Percentiles rank a stretch among this genome's conserved stretches.
Conservation (phyloP, 2,888 invertebrate genomes). For the Drosophila conformis region DNA sequence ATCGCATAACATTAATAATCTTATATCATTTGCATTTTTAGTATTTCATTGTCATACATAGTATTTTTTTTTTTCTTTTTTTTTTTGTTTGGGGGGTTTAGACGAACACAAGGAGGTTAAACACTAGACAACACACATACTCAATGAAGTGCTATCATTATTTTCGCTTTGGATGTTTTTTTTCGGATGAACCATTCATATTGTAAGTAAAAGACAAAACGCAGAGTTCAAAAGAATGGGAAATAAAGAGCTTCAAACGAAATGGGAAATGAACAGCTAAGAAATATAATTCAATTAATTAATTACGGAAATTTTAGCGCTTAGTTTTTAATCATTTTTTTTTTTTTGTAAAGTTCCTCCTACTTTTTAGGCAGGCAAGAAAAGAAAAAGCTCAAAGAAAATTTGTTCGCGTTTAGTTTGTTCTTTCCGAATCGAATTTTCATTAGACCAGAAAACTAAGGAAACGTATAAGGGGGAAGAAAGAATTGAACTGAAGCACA, state of each 20-base stretch:
- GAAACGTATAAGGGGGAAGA: slow-evolving; percentile 34
- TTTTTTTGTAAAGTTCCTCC: slow-evolving; percentile 51
- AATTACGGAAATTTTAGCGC: slow-evolving; percentile 41
- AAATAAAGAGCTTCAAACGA: slow-evolving; percentile 53
- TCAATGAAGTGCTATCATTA: slow-evolving; percentile 86
- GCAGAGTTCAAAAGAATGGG: slow-evolving; percentile 57
- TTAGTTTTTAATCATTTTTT: slow-evolving; percentile 30
- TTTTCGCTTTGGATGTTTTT: slow-evolving; percentile 82
- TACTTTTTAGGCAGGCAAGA: slow-evolving; percentile 82
- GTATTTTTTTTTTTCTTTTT: slow-evolving; percentile 44
- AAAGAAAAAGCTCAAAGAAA: slow-evolving; percentile 85
- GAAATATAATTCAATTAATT: slow-evolving; percentile 31
- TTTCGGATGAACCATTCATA: slow-evolving; percentile 44
- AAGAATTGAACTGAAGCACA: slow-evolving; percentile 33
- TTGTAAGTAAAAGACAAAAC: slow-evolving; percentile 49
- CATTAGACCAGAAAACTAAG: slow-evolving; percentile 37
- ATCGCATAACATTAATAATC: slow-evolving; percentile 10
- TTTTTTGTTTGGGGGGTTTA: slow-evolving; percentile 86
- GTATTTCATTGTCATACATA: slow-evolving; percentile 60
- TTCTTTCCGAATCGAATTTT: slow-evolving; percentile 42
- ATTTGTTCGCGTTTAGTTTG: slow-evolving; percentile 37
- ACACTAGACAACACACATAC: slow-evolving; percentile 96
- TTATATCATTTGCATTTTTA: slow-evolving; percentile 42
- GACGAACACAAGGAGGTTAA: slow-evolving; percentile 95
- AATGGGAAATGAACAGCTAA: slow-evolving; percentile 46